Percentiles rank a stretch among this genome's conserved stretches.
Evolutionary conservation across 2,797 vertebrate species (phyloP).

Genomic region (Megalops cyprinoides): DNA sequence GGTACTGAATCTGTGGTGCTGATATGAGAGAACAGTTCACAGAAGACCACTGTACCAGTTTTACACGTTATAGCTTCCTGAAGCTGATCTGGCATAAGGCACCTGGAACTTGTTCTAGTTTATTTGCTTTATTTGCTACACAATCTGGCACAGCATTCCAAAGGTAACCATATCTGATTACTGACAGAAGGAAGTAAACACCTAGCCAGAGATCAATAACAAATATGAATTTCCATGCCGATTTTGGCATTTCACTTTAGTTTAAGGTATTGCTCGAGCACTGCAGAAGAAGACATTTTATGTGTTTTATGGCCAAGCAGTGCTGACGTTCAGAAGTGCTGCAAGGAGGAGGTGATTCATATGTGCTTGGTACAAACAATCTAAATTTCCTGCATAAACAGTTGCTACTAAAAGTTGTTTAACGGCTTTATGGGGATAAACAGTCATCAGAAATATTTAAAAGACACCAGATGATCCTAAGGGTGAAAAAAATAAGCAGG

Average conservation of each 20-base stretch:
- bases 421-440: background rate
- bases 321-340: background rate
- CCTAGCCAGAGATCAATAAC: background rate
- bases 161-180: background rate
- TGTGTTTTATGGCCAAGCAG: background rate
- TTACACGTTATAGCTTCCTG: background rate
- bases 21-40: background rate
- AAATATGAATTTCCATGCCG: background rate
- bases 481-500: background rate
- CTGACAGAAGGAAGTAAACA: background rate
- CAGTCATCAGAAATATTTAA: background rate
- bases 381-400: background rate
- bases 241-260: background rate
- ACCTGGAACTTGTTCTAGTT: background rate
- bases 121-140: background rate
- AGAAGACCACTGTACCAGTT: background rate
- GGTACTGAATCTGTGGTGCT: background rate
- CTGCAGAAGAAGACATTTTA: background rate
- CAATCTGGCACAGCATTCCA: slow-evolving; percentile 5
- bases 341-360: background rate
- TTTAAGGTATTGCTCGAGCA: background rate
- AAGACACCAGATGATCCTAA: background rate
- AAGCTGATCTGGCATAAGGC: background rate
- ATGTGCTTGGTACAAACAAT: background rate
- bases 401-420: background rate